phyloP scores from a whole-genome alignment of 1,140 invertebrate genomes.

The Pygmarrhopalites habei region DNA sequence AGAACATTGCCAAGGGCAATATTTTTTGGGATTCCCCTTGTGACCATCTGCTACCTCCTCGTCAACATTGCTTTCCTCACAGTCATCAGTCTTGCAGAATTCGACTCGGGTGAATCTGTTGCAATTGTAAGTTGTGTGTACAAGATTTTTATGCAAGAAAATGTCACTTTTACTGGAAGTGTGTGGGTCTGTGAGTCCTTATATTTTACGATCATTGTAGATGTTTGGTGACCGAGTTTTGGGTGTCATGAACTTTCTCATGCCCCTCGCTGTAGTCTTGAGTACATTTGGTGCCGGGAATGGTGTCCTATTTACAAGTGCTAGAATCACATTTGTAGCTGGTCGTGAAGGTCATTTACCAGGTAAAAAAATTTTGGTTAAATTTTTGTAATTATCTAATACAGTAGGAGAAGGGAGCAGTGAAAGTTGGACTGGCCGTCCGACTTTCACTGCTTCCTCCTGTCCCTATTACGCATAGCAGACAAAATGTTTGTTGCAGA shows the following conservation, averaged over 20 bases:
- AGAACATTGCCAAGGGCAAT: conserved; percentile 65
- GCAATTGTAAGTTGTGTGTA: conserved; percentile 60
- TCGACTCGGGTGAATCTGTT: conserved; percentile 71
- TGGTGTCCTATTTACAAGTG: conserved; percentile 47
- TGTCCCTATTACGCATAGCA: too few relatives aligned
- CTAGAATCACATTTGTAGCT: conserved; percentile 50
- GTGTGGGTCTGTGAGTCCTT: too few relatives aligned
- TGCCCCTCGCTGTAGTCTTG: conserved; percentile 51
- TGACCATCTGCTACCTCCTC: conserved; percentile 77
- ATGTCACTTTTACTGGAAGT: too few relatives aligned
- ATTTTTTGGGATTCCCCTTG: conserved; percentile 75
- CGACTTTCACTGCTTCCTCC: too few relatives aligned
- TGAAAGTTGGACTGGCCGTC: too few relatives aligned
- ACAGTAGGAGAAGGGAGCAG: too few relatives aligned
- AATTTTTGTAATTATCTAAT: too few relatives aligned
- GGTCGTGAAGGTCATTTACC: conserved; percentile 53
- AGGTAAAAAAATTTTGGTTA: too few relatives aligned
- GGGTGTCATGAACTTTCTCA: conserved; percentile 42
- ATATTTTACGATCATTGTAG: conserved; percentile 22
- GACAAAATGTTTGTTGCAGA: too few relatives aligned
- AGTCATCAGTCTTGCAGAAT: conserved; percentile 69
- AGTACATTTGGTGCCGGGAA: conserved; percentile 59
- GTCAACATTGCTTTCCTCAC: conserved; percentile 92
- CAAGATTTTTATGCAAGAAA: too few relatives aligned
- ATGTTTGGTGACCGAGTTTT: conserved; percentile 23